phyloP scores from a whole-genome alignment of 2,113 vertebrate species.

The Amblyopsis rosae region DNA sequence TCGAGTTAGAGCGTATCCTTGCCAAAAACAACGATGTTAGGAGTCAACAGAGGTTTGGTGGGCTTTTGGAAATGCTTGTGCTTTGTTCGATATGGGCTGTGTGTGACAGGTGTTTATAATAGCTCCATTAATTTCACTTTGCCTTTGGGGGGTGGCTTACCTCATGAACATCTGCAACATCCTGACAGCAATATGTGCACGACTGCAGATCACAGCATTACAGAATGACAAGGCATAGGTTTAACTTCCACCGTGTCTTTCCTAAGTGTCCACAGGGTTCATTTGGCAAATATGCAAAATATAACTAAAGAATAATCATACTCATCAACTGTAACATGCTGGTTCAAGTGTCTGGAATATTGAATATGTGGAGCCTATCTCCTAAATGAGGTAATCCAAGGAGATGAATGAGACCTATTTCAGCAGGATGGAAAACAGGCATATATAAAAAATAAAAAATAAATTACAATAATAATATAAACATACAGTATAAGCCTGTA shows the following conservation, averaged over 20 bases:
- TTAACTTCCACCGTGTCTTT: conserved; percentile 4
- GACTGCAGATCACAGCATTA: conserved; percentile 31
- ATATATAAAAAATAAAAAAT: too few species aligned
- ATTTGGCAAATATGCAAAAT: conserved; percentile 19
- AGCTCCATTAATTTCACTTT: conserved; percentile 47
- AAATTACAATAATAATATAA: not conserved
- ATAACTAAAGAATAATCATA: not conserved
- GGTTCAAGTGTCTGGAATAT: conserved; percentile 5
- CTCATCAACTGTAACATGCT: not conserved
- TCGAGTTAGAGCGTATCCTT: not conserved
- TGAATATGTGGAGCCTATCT: conserved; percentile 6
- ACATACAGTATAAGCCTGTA: too few species aligned
- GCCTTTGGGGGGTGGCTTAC: conserved; percentile 35
- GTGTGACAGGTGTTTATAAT: conserved; percentile 65
- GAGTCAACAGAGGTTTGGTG: conserved; percentile 1
- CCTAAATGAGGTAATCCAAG: not conserved
- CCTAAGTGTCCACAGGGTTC: conserved; percentile 18
- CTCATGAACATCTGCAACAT: conserved; percentile 47
- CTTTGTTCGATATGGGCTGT: conserved; percentile 43
- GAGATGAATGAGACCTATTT: not conserved
- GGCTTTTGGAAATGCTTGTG: conserved; percentile 21
- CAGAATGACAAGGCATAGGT: conserved; percentile 20
- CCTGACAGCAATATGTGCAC: conserved; percentile 47
- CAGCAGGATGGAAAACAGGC: not conserved
- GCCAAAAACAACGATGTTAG: conserved; percentile 10